Evolutionary conservation across 2,797 vertebrate genomes (phyloP).

Genomic region (Sylvia borin): DNA sequence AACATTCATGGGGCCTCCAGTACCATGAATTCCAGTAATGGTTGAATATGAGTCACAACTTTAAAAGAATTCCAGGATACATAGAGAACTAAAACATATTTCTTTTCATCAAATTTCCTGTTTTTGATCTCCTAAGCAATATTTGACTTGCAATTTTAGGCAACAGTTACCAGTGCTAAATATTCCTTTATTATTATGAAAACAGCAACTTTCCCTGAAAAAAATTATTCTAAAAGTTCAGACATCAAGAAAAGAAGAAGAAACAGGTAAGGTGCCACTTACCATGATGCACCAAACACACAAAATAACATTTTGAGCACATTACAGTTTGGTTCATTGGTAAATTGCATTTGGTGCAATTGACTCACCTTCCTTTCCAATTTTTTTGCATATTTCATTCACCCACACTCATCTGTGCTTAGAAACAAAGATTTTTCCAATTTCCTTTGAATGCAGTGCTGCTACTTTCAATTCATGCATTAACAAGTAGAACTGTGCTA

Average conservation of each 20-base stretch:
- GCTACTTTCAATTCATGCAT: not conserved
- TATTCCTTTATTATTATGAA: not conserved
- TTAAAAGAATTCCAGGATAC: not conserved
- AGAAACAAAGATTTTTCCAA: not conserved
- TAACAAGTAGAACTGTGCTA: not conserved
- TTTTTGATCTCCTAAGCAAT: not conserved
- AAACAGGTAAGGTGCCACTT: not conserved
- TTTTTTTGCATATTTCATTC: not conserved
- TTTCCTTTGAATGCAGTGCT: not conserved
- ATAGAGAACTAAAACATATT: not conserved
- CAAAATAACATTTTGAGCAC: not conserved
- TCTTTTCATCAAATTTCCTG: not conserved
- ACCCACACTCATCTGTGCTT: not conserved
- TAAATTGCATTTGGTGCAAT: not conserved
- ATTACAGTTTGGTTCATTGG: not conserved
- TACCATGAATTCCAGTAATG: not conserved
- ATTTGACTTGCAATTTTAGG: not conserved
- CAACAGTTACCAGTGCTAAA: not conserved
- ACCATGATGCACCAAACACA: not conserved
- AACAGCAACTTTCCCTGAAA: not conserved
- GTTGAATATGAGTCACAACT: not conserved
- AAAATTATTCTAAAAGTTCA: not conserved
- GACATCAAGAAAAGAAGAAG: not conserved
- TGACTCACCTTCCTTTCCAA: not conserved
- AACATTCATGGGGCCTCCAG: not conserved